These are phyloP conservation scores for Cygnus atratus DNA, from an alignment of 2,113 vertebrate species.

Conservation along the genomic window DNA sequence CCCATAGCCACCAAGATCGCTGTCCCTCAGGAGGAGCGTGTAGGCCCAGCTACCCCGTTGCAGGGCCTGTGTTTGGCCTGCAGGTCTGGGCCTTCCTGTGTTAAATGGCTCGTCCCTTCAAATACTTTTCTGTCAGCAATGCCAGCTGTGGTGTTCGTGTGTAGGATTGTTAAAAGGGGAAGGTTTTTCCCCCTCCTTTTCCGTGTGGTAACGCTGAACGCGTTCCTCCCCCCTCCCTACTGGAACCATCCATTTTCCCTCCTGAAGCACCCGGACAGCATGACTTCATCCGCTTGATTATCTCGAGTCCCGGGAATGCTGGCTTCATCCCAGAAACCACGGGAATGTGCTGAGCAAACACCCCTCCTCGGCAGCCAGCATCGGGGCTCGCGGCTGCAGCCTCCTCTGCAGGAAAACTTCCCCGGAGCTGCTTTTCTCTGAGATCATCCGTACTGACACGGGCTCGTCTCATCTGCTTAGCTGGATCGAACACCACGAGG, in stretches of 20 bases:
- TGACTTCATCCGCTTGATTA: conserved; percentile 58
- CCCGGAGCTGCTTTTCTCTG: not conserved
- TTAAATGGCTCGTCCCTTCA: not conserved
- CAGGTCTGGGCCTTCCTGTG: not conserved
- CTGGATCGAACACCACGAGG: not conserved
- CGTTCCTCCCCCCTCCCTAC: not conserved
- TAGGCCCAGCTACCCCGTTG: not conserved
- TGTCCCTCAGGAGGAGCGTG: accelerated
- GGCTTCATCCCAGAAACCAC: conserved; percentile 23
- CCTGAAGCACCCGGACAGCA: not conserved
- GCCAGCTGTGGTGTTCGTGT: not conserved
- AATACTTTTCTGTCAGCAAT: not conserved
- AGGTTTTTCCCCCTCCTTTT: not conserved
- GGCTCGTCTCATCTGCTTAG: conserved; percentile 14
- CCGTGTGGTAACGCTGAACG: not conserved
- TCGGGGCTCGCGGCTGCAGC: not conserved
- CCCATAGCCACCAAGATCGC: not conserved
- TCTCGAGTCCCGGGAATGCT: conserved; percentile 16
- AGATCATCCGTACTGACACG: not conserved
- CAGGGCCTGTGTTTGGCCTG: not conserved
- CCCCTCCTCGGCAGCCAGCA: not conserved
- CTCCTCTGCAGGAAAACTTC: not conserved
- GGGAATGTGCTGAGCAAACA: conserved; percentile 43
- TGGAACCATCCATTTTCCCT: not conserved
- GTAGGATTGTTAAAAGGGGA: not conserved